phyloP scores from a whole-genome alignment of 2,797 vertebrate genomes.

The Propithecus perrieri region DNA sequence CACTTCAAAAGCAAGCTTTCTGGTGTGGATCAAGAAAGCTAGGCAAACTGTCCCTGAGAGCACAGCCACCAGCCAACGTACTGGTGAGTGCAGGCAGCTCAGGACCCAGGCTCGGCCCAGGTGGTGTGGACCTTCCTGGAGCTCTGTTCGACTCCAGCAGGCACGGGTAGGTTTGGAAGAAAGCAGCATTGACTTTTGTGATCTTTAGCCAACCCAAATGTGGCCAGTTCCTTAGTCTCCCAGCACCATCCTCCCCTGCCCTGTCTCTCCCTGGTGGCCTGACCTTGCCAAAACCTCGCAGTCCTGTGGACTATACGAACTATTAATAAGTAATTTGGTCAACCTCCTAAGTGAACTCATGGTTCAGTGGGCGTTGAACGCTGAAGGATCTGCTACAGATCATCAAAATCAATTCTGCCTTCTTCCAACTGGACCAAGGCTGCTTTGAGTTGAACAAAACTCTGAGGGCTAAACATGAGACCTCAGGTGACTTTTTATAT shows the following conservation, averaged over 20 bases:
- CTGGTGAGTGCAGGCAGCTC: conserved; percentile 16
- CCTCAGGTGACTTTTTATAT: background rate
- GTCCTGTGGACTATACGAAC: background rate
- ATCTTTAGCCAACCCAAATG: background rate
- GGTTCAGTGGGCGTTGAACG: background rate
- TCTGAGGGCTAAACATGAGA: background rate
- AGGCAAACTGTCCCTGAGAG: background rate
- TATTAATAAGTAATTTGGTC: background rate
- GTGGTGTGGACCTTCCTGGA: background rate
- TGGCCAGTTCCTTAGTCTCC: background rate
- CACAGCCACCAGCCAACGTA: background rate
- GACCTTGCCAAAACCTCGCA: background rate
- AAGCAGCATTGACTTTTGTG: background rate
- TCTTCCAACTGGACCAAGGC: background rate
- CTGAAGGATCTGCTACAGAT: background rate
- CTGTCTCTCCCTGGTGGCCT: background rate
- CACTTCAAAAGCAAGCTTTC: conserved; percentile 71
- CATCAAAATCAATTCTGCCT: background rate
- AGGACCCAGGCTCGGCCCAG: background rate
- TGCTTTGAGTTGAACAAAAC: background rate
- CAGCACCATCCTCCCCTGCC: fast-evolving
- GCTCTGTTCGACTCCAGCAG: background rate
- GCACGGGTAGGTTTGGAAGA: background rate
- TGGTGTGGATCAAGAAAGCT: conserved; percentile 49
- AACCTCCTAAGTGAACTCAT: background rate